Evolutionary conservation across 2,797 vertebrate genomes (phyloP), one percentile per base, ranked within the genome.

Genomic region (Neostethus bicornis): DNA sequence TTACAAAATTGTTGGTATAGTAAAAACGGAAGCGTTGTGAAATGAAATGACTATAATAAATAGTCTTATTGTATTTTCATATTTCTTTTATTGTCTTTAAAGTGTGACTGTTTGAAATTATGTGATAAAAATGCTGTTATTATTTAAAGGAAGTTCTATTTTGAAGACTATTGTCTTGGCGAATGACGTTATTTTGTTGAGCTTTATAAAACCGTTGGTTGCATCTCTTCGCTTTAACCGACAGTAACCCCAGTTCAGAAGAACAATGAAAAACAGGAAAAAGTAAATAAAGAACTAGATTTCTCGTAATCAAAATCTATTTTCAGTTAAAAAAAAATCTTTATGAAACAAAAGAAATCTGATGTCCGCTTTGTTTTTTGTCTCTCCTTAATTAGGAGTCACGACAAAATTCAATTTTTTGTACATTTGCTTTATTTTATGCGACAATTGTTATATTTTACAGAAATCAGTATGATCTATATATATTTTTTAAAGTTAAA

Each of bases 211-310:
- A 31, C 28, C 60, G 29, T 17, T 32, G 67, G 7, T 65, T 55
- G 68, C 69, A 54, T 75, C 66, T 60, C 67, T 41, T 4, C 74
- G 39, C 61, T 7, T 38, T 62, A 91, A 89, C 90, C 91, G 92
- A 90, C 28, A 90, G 86, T 92, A 89, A 92, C 91, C 90, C 70
- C 64, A 3, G 31, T 20, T 45, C 37, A 64, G 32, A 17, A 37
- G 75, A 87, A 87, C 87, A 92, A 87, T 88, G 69, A 85, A 79
- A 81, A 24, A 25, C 52, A 74, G 42, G 16, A 29, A 0, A 73
- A 71, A 17, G 63, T 37, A 25, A 12, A 50, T 1, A 4, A 20
- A 14, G 14, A 1, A 14, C 47, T 34, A 17, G 10, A 35, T 3
- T 43, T 2, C 0, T 1, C 41, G 5, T 23, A 3, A n/a, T 24